Evolutionary conservation across 2,797 vertebrate genomes (phyloP), one percentile per base, ranked within the genome.

Genomic region (Mus caroli): DNA sequence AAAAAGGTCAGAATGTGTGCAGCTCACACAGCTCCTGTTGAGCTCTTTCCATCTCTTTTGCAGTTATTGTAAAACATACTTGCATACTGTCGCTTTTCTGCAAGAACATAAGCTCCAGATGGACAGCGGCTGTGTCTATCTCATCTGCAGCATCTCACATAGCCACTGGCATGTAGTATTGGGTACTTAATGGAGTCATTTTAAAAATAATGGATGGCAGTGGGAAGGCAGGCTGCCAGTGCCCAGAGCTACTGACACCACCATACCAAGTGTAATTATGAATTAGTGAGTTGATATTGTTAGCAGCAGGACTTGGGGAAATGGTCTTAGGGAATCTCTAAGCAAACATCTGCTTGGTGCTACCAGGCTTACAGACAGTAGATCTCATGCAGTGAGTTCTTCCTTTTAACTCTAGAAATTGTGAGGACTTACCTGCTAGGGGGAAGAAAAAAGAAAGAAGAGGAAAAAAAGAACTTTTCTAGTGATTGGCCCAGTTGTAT

Each of bases 381-480:
- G 52, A 80, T 9, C 67, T 34, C 62, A 4, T 69, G 19, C 54
- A 43, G 11, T 83, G 67, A 83, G n/a, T 89, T 40, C n/a, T 69
- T 91, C 79, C 75, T 78, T 92, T 76, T 11, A 15, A 15, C 40
- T 83, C 50, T 46, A 87, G 88, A 88, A 84, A 80, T 73, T 26
- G 24, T 76, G 46, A 86, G 2, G 78, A 60, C 11, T 91, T 67
- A 26, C 58, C 19, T 43, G 0, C 54, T 80, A 37, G 56, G 60
- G 43, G 40, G 43, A 34, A 58, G 78, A 28, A 22, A 87, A 56
- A 58, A 46, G 37, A 90, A 92, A 31, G 8, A 87, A 20, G 60
- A 86, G 20, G 31, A 6, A 67, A 34, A 34, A n/a, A 92, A 40
- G 46, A 28, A 62, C 86, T 89, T 92, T 91, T 69, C 50, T 56